Conservation (phyloP, 2,113 vertebrate species). For the Tetrax tetrax region DNA sequence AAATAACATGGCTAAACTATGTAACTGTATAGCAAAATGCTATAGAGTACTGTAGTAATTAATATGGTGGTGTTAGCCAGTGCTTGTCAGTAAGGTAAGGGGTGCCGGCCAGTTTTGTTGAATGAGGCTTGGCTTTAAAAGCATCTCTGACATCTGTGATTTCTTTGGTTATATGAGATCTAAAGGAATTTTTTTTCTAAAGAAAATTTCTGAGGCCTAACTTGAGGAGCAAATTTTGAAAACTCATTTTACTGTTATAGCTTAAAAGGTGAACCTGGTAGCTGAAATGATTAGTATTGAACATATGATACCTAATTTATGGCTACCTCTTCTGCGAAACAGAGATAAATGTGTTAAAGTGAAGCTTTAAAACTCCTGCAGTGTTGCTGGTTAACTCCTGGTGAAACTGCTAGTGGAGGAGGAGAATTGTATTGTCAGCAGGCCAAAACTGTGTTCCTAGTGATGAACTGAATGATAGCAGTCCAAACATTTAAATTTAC, state of each 20-base stretch:
- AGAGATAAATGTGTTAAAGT: background rate
- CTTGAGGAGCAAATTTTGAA: background rate
- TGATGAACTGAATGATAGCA: background rate
- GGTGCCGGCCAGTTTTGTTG: background rate
- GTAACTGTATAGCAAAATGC: background rate
- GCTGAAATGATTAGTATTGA: background rate
- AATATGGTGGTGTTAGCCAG: background rate
- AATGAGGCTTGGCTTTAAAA: background rate
- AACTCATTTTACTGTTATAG: background rate
- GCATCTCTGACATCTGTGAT: background rate
- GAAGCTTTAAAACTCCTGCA: background rate
- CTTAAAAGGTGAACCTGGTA: fast-evolving
- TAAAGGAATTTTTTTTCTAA: background rate
- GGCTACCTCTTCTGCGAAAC: background rate
- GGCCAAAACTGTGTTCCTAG: background rate
- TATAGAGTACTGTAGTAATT: background rate
- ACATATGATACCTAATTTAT: background rate
- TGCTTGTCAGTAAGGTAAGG: background rate
- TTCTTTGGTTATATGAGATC: background rate
- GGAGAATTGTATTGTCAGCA: background rate
- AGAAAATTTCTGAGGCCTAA: background rate
- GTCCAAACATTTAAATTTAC: background rate
- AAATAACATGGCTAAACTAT: background rate
- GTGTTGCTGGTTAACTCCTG: background rate
- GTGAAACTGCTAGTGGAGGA: background rate